phyloP scores from a whole-genome alignment of 2,797 vertebrate genomes.

The Melopsittacus undulatus region DNA sequence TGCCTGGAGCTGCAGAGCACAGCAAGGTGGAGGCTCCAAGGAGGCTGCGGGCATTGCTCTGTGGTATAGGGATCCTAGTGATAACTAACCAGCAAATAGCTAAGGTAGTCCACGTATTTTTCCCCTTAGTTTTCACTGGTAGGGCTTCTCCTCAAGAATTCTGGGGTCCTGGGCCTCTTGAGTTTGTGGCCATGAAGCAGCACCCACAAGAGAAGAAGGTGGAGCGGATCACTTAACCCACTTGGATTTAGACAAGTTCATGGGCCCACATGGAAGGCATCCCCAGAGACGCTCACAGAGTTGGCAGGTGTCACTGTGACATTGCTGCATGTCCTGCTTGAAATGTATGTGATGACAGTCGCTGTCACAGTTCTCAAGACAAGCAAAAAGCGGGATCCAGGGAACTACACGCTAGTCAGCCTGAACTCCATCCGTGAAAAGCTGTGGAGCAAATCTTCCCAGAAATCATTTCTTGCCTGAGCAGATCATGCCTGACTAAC shows the following conservation, averaged over 20 bases:
- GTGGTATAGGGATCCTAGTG: too few relatives aligned
- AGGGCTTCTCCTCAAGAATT: background rate
- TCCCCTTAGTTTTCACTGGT: background rate
- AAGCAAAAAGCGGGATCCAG: background rate
- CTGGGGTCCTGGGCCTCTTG: background rate
- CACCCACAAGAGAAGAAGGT: background rate
- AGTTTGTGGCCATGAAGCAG: background rate
- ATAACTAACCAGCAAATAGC: background rate
- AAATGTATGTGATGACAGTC: background rate
- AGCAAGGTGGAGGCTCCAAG: fast-evolving
- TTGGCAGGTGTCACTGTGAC: background rate
- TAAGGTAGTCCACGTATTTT: fast-evolving
- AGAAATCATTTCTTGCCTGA: background rate
- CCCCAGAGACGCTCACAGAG: background rate
- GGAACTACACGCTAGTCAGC: background rate
- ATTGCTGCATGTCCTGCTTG: background rate
- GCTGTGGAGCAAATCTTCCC: fast-evolving
- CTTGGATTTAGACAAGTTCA: fast-evolving
- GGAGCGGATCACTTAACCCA: background rate
- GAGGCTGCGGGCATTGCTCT: too few relatives aligned
- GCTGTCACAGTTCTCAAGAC: background rate
- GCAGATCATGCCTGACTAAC: background rate
- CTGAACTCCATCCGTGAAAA: background rate
- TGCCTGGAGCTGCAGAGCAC: fast-evolving
- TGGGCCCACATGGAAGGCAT: background rate